Conservation (phyloP, 1,140 invertebrate genomes). For the Drosophila yakuba region DNA sequence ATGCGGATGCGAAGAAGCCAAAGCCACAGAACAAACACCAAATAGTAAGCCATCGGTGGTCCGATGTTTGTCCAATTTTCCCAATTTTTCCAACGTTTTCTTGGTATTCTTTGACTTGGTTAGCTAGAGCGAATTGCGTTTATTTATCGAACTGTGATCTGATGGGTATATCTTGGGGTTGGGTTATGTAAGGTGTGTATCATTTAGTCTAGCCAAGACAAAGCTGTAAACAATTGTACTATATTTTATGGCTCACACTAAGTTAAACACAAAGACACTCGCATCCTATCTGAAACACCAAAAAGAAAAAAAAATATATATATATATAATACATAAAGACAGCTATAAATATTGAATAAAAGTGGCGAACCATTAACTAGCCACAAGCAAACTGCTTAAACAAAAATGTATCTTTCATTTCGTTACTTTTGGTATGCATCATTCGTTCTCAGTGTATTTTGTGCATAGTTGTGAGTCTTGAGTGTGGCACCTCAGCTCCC, state of each 20-base stretch:
- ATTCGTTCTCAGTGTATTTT: slow-evolving; percentile 63
- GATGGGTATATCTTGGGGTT: slow-evolving; percentile 28
- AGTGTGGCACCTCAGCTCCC: slow-evolving; percentile 52
- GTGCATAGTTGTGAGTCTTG: slow-evolving; percentile 61
- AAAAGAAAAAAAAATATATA: slow-evolving; percentile 11
- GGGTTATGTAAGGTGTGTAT: slow-evolving; percentile 9
- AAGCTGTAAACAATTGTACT: slow-evolving; percentile 70
- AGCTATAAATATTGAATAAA: slow-evolving; percentile 72
- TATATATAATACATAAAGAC: slow-evolving; percentile 40
- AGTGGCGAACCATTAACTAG: slow-evolving; percentile 43
- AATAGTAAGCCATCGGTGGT: slow-evolving; percentile 14
- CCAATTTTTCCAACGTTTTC: not conserved
- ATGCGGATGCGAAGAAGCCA: not conserved
- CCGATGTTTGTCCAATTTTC: slow-evolving; percentile 25
- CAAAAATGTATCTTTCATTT: slow-evolving; percentile 40
- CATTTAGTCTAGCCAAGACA: slow-evolving; percentile 47
- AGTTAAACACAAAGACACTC: slow-evolving; percentile 40
- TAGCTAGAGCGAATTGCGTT: slow-evolving; percentile 23
- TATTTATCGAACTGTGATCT: slow-evolving; percentile 41
- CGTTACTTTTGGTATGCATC: slow-evolving; percentile 47
- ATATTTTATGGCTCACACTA: slow-evolving; percentile 66
- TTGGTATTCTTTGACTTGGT: slow-evolving; percentile 29
- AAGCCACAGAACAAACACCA: slow-evolving; percentile 7
- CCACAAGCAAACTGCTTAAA: slow-evolving; percentile 22
- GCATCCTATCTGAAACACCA: slow-evolving; percentile 23